Percentiles rank a stretch among this genome's conserved stretches.
Evolutionary conservation across 2,797 vertebrate genomes (phyloP).

Genomic region (Gastrophryne carolinensis): DNA sequence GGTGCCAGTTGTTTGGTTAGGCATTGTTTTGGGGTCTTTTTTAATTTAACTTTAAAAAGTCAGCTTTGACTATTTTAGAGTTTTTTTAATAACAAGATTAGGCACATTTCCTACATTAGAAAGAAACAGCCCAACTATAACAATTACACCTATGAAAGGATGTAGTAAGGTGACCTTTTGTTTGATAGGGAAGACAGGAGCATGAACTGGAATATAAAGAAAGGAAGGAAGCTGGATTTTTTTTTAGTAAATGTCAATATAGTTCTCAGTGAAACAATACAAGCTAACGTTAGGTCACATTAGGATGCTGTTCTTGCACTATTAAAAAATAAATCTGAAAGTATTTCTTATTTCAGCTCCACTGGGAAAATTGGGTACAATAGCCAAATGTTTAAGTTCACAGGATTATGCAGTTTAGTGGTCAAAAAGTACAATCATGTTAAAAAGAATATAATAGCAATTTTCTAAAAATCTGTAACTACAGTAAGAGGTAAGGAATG

Average conservation of each 20-base stretch:
- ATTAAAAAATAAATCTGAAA: slow-evolving; percentile 16
- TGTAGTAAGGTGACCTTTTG: slow-evolving; percentile 29
- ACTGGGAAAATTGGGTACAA: slow-evolving; percentile 7
- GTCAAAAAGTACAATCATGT: slow-evolving; percentile 39
- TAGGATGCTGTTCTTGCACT: neutral
- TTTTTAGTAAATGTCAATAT: slow-evolving; percentile 20
- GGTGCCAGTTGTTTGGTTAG: too few species aligned
- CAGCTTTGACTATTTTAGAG: neutral
- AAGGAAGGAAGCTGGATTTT: slow-evolving; percentile 43
- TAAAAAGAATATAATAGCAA: slow-evolving; percentile 49
- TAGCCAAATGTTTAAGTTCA: slow-evolving; percentile 52
- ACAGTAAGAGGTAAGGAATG: neutral
- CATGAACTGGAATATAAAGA: neutral
- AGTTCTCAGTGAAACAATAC: neutral
- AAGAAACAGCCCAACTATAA: slow-evolving; percentile 11
- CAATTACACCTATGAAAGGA: slow-evolving; percentile 6
- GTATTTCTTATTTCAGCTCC: slow-evolving; percentile 21
- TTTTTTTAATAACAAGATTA: neutral
- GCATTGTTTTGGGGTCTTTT: too few species aligned
- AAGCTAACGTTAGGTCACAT: slow-evolving; percentile 15
- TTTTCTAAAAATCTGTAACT: slow-evolving; percentile 35
- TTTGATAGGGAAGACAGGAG: slow-evolving; percentile 11
- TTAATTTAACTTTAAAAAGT: too few species aligned
- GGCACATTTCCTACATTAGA: neutral
- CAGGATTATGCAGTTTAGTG: slow-evolving; percentile 51